Conservation (phyloP, 2,888 invertebrate genomes). For the Drosophila paranaensis region DNA sequence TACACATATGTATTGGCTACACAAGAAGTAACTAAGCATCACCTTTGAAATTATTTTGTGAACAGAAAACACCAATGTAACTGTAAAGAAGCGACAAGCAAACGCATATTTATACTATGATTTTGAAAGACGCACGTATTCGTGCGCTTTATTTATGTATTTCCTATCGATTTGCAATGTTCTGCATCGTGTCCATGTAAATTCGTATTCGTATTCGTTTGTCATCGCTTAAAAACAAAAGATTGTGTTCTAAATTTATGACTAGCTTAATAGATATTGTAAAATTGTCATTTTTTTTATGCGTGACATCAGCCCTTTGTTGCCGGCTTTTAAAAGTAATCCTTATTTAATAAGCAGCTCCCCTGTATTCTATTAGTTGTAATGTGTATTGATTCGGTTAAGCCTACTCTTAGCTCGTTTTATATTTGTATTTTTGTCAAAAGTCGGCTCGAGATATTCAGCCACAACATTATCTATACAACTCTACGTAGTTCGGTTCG, state of each 20-base stretch:
- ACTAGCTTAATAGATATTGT: slow-evolving; percentile 40
- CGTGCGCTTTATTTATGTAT: slow-evolving; percentile 26
- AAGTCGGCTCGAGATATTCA: slow-evolving; percentile 30
- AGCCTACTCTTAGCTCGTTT: slow-evolving; percentile 37
- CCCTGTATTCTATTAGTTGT: slow-evolving; percentile 73
- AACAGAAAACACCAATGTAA: slow-evolving; percentile 55
- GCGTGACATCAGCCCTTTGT: slow-evolving; percentile 43
- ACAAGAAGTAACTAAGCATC: slow-evolving; percentile 68
- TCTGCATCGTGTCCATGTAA: slow-evolving; percentile 54
- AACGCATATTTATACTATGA: slow-evolving; percentile 46
- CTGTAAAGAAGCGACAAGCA: slow-evolving; percentile 33
- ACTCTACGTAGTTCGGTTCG: slow-evolving; percentile 42
- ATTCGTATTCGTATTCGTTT: slow-evolving; percentile 37
- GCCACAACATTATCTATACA: slow-evolving; percentile 42
- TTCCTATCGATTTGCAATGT: slow-evolving; percentile 18
- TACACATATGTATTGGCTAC: slow-evolving; percentile 30
- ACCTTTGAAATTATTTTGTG: slow-evolving; percentile 76
- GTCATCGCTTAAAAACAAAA: slow-evolving; percentile 22
- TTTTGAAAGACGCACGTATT: slow-evolving; percentile 33
- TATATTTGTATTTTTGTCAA: slow-evolving; percentile 49
- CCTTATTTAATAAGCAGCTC: slow-evolving; percentile 60
- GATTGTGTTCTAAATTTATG: slow-evolving; percentile 49
- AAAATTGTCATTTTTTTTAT: slow-evolving; percentile 34
- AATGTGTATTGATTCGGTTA: slow-evolving; percentile 34
- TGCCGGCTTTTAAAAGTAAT: slow-evolving; percentile 53